Percentiles rank a stretch among this genome's conserved stretches.
phyloP scores from a whole-genome alignment of 2,113 vertebrate species.

The Sus scrofa region DNA sequence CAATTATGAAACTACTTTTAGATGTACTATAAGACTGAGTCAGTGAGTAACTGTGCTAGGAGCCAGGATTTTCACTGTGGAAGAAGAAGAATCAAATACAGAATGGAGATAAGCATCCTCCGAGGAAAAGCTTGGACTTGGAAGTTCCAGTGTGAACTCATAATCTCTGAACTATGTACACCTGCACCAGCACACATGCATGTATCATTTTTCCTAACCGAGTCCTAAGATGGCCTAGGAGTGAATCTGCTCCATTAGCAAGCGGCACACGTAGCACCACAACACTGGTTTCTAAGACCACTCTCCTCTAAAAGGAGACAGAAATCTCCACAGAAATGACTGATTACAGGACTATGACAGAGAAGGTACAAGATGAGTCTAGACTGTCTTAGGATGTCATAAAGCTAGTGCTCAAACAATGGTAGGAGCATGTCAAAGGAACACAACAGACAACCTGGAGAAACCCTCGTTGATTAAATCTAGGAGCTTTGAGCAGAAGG shows the following conservation, averaged over 20 bases:
- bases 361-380: neutral
- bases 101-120: neutral
- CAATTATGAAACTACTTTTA: slow-evolving; percentile 7
- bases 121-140: neutral
- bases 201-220: neutral
- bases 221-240: neutral
- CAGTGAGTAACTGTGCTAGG: neutral
- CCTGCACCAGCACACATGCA: too few species aligned
- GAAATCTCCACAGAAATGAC: neutral
- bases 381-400: neutral
- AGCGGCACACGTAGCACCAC: neutral
- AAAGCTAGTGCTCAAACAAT: neutral
- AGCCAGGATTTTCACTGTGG: neutral
- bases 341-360: neutral
- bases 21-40: neutral
- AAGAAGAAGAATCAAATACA: neutral
- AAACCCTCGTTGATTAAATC: neutral
- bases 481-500: neutral
- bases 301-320: neutral
- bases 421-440: neutral
- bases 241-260: neutral
- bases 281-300: neutral
- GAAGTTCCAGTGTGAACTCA: neutral
- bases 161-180: neutral
- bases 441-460: neutral